Evolutionary conservation across 1,140 invertebrate species (phyloP).

Genomic region (Cataglyphis hispanica): DNA sequence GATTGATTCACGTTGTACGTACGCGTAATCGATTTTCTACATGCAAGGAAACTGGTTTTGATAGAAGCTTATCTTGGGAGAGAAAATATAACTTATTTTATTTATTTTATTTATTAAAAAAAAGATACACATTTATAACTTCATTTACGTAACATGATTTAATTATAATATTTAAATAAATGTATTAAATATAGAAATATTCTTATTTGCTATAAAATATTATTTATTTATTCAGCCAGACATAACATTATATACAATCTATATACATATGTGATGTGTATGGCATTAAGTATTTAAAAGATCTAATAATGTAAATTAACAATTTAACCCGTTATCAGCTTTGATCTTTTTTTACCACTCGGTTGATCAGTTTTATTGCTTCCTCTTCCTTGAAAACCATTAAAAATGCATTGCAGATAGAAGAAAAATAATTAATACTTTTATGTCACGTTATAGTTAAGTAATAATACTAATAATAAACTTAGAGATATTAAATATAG

Average conservation of each 20-base stretch:
- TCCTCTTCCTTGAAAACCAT: background rate
- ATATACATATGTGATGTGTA: no score
- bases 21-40: background rate
- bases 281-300: no score
- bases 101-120: background rate
- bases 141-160: background rate
- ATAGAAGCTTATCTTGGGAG: background rate
- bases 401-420: constrained; percentile 3
- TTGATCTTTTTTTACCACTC: constrained; percentile 73
- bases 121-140: background rate
- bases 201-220: background rate
- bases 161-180: constrained; percentile 11
- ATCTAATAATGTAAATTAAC: constrained; percentile 70
- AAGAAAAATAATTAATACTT: background rate
- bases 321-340: constrained; percentile 82
- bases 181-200: background rate
- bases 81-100: background rate
- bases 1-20: background rate
- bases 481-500: background rate
- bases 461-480: background rate
- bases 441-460: background rate
- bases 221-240: background rate
- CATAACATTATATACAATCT: background rate
- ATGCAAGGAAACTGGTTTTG: background rate
- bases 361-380: constrained; percentile 8